Evolutionary conservation across 2,113 vertebrate genomes (phyloP).

Genomic region (Xiphias gladius): DNA sequence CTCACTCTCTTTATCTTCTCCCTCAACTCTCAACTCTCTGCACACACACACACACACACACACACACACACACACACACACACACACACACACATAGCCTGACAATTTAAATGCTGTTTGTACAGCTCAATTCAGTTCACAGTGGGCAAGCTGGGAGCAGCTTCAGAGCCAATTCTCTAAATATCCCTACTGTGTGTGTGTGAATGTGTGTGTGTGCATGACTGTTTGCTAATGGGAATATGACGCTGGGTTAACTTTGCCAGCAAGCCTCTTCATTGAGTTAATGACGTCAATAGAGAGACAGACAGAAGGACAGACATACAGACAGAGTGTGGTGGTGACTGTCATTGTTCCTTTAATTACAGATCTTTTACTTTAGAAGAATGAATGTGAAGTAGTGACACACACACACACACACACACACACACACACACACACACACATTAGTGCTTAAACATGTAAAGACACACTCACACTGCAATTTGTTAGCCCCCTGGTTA

Average conservation of each 20-base stretch:
- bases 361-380: background rate
- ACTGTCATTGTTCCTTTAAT: background rate
- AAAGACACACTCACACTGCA: background rate
- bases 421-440: background rate
- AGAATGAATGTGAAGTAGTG: too few species aligned
- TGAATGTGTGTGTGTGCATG: conserved; percentile 4
- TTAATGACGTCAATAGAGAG: conserved; percentile 24
- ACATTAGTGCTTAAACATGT: background rate
- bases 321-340: background rate
- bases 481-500: conserved; percentile 33
- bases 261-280: conserved; percentile 52
- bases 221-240: conserved; percentile 65
- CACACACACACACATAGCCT: conserved; percentile 1
- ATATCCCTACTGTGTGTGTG: conserved; percentile 47
- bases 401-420: background rate
- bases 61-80: background rate
- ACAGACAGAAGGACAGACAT: conserved; percentile 17
- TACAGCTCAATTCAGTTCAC: conserved; percentile 64
- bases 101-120: conserved; percentile 54
- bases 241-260: conserved; percentile 48
- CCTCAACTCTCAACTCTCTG: background rate
- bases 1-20: conserved; percentile 7
- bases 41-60: background rate
- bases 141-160: conserved; percentile 72
- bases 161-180: conserved; percentile 66